Percentiles rank a stretch among this genome's conserved stretches.
Conservation (phyloP, 2,797 vertebrate species). For the Lepilemur septentrionalis region DNA sequence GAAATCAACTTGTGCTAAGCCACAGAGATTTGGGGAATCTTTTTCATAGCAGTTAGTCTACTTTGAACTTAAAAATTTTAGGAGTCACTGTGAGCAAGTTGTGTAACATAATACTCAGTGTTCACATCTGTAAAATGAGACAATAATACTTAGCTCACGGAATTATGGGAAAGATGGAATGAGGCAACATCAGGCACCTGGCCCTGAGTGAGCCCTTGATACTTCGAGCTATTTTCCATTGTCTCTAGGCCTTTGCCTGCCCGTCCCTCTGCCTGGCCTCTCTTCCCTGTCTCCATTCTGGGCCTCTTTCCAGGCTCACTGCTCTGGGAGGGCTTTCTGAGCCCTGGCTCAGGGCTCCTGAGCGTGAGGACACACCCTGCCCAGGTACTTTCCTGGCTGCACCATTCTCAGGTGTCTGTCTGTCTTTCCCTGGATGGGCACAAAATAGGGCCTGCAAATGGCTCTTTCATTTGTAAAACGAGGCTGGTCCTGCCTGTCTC, state of each 20-base stretch:
- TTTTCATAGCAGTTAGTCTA: no score
- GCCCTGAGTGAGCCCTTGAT: not conserved
- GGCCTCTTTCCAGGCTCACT: not conserved
- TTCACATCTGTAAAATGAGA: not conserved
- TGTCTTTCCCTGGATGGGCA: not conserved
- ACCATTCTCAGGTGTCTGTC: not conserved
- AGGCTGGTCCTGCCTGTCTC: not conserved
- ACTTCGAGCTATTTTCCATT: not conserved
- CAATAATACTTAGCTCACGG: not conserved
- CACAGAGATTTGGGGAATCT: not conserved
- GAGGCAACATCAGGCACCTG: not conserved
- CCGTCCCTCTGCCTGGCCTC: not conserved
- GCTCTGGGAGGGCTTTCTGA: not conserved
- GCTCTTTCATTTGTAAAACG: not conserved
- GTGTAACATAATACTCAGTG: not conserved
- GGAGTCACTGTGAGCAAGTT: not conserved
- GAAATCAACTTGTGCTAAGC: not conserved
- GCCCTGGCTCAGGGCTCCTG: fast-evolving
- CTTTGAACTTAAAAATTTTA: not conserved
- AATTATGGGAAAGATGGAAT: not conserved
- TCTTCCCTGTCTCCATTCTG: not conserved
- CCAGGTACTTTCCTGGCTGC: not conserved
- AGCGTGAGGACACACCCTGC: not conserved
- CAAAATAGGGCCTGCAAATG: not conserved
- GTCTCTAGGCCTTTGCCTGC: not conserved